Evolutionary conservation across 92 coral and sea anemone genomes (phyloP), one percentile per base, ranked within the genome.

Genomic region (Actinernus sp.): DNA sequence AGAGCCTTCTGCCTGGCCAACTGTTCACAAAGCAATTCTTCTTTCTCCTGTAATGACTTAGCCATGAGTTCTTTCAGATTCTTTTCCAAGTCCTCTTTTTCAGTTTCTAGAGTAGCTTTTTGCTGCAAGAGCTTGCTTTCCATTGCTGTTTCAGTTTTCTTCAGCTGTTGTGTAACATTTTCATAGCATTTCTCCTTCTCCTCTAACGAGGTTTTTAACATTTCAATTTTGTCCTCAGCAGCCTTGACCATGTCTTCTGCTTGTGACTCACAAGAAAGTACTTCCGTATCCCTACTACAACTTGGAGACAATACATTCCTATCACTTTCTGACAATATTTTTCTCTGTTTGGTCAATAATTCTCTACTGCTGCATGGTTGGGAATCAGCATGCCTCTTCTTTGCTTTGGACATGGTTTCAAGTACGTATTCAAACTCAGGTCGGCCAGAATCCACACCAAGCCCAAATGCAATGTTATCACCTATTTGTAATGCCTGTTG

Each of bases 401-500:
- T 93, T 13, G 76, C 58, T 63, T 74, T 79, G 6, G 81, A 74
- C 74, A 75, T 74, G 11, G 32, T 74, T 73, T 95, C 99, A 75
- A 95, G 88, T 0, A 73, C 60, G 55, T 95, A 95, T 62, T 95
- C 99, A 81, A 95, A 95, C 49, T 95, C 99, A 58, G 97, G 99
- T 21, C 71, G 78, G 23, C 67, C 81, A 8, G 83, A 74, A 31
- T 95, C 90, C 52, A 95, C 59, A n/a, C 89, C 95, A 9, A 95
- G 95, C 36, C 99, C 99, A 83, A 95, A 95, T 38, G 86, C 87
- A 41, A 95, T 67, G 38, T 60, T 85, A 58, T 95, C 99, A 19
- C 99, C 97, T 53, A 74, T 70, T 39, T 82, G 84, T 37, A 95
- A 41, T 23, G 65, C 49, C 46, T 70, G 84, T 16, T 75, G 85